These are phyloP conservation scores for Trichosurus vulpecula DNA, from an alignment of 2,797 vertebrate species.

Conservation along the genomic window DNA sequence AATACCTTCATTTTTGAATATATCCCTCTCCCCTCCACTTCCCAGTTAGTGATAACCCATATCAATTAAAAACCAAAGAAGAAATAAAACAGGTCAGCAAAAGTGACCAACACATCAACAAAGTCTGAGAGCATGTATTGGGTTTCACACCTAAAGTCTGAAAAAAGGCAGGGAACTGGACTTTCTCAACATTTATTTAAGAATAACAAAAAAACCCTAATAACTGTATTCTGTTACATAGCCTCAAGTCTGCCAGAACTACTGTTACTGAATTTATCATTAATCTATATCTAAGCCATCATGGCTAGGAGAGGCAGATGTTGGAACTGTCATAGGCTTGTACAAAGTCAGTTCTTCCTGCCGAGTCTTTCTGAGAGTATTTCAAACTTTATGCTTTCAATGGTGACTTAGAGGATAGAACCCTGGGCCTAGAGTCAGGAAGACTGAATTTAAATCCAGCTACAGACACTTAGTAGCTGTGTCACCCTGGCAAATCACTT, in stretches of 20 bases:
- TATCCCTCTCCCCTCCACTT: neutral
- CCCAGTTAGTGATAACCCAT: neutral
- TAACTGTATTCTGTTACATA: neutral
- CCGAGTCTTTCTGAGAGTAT: neutral
- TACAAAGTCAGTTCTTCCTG: neutral
- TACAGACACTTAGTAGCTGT: neutral
- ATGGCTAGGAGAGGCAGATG: neutral
- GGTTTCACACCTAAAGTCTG: neutral
- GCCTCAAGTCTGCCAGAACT: neutral
- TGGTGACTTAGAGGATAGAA: neutral
- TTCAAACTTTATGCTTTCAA: neutral
- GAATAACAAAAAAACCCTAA: neutral
- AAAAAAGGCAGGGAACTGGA: neutral
- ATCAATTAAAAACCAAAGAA: neutral
- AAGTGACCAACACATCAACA: neutral
- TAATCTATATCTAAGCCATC: neutral
- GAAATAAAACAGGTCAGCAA: neutral
- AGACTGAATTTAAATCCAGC: neutral
- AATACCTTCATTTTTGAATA: neutral
- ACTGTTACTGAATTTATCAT: neutral
- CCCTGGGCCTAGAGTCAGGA: neutral
- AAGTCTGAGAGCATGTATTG: neutral
- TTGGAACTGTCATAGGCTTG: neutral
- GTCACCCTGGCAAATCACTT: no score
- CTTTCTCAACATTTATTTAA: neutral